These are phyloP conservation scores for Petroica traversi DNA, from an alignment of 2,113 vertebrate genomes.

Conservation along the genomic window DNA sequence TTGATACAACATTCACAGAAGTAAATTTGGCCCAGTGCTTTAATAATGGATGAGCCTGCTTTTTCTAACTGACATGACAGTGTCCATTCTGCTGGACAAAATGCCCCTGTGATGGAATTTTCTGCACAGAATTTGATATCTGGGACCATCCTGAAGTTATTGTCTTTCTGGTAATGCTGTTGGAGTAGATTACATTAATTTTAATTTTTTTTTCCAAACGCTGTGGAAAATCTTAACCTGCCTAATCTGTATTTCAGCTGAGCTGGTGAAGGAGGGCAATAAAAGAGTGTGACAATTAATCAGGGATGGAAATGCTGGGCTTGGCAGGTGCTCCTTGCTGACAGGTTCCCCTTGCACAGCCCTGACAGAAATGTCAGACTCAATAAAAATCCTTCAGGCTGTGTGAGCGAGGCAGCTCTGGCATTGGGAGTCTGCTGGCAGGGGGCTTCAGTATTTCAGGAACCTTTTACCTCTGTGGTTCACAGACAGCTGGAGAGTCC, in stretches of 20 bases:
- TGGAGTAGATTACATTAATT: background rate
- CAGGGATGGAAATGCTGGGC: conserved; percentile 1
- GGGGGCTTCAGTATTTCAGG: background rate
- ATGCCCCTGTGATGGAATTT: background rate
- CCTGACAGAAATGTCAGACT: conserved; percentile 43
- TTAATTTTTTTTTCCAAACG: background rate
- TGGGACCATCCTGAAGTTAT: background rate
- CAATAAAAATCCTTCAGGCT: conserved; percentile 53
- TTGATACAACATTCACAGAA: background rate
- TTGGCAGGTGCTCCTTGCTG: conserved; percentile 64
- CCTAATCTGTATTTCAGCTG: background rate
- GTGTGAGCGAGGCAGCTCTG: background rate
- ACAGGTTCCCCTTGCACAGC: conserved; percentile 47
- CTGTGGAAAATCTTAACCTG: background rate
- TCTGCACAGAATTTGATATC: background rate
- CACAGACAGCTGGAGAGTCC: background rate
- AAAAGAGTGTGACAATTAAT: conserved; percentile 53
- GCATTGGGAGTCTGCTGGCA: conserved; percentile 20
- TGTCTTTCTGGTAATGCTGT: background rate
- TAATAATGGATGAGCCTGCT: background rate
- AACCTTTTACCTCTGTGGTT: background rate
- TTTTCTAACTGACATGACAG: background rate
- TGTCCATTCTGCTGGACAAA: background rate
- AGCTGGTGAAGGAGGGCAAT: conserved; percentile 27
- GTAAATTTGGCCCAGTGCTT: background rate